phyloP scores from a whole-genome alignment of 2,113 vertebrate species.

The Haliaeetus leucogaster region DNA sequence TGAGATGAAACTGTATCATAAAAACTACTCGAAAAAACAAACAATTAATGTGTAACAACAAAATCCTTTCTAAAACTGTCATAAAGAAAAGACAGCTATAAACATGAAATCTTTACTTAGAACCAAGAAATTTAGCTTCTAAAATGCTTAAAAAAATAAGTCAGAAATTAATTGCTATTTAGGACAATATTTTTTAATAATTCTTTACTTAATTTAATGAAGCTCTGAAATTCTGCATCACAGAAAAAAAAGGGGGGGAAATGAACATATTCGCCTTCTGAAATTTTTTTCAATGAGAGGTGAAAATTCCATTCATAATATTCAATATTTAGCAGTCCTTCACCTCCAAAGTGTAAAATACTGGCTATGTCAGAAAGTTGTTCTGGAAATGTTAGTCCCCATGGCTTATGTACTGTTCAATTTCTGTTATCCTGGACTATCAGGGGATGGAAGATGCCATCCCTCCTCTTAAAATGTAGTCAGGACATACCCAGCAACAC shows the following conservation, averaged over 20 bases:
- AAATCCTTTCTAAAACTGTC: slow-evolving; percentile 1
- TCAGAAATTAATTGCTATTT: slow-evolving; percentile 27
- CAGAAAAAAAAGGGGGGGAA: neutral
- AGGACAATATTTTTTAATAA: neutral
- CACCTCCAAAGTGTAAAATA: neutral
- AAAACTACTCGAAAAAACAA: slow-evolving; percentile 23
- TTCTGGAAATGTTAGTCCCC: neutral
- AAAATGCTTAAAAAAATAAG: neutral
- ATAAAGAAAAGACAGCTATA: slow-evolving; percentile 5
- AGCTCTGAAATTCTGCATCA: neutral
- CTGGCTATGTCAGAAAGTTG: neutral
- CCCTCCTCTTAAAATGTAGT: neutral
- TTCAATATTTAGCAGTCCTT: neutral
- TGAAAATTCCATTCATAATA: neutral
- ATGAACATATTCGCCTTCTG: neutral
- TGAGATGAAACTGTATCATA: slow-evolving; percentile 59
- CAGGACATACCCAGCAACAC: neutral
- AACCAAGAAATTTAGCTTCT: slow-evolving; percentile 4
- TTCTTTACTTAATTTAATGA: neutral
- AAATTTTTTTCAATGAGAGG: neutral
- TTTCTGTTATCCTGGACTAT: neutral
- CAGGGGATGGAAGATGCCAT: neutral
- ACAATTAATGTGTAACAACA: slow-evolving; percentile 39
- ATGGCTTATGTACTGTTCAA: neutral
- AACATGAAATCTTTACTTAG: slow-evolving; percentile 1